Evolutionary conservation across 2,797 vertebrate genomes (phyloP).

Genomic region (Taeniopygia guttata): DNA sequence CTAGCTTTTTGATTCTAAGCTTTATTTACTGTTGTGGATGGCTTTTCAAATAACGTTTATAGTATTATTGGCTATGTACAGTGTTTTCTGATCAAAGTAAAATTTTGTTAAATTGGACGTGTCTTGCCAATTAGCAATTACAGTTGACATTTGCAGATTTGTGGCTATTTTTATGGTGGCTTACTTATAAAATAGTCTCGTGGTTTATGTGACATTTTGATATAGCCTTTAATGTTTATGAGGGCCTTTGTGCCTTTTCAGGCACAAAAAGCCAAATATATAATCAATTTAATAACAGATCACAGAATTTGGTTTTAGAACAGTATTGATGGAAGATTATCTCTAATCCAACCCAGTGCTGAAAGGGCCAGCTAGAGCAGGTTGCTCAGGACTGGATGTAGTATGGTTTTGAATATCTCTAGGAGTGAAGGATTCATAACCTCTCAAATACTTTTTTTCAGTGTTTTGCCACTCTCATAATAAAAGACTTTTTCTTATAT

Average conservation of each 20-base stretch:
- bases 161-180: not conserved
- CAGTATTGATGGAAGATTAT: not conserved
- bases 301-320: not conserved
- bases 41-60: not conserved
- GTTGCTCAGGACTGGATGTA: not conserved
- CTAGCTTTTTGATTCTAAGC: not conserved
- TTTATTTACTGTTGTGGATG: not conserved
- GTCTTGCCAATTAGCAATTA: not conserved
- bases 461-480: not conserved
- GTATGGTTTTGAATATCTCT: not conserved
- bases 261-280: not conserved
- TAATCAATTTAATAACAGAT: not conserved
- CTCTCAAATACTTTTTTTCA: not conserved
- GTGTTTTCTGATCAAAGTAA: not conserved
- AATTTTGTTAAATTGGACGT: not conserved
- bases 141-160: not conserved
- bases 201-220: not conserved
- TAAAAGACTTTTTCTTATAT: accelerated
- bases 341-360: not conserved
- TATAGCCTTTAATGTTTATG: not conserved
- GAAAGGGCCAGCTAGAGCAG: not conserved
- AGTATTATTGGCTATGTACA: not conserved
- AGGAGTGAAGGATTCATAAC: not conserved
- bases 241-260: not conserved
- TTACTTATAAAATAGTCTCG: not conserved